Percentiles rank a stretch among this genome's conserved stretches.
Conservation (phyloP, 2,888 invertebrate species). For the Dione juno region DNA sequence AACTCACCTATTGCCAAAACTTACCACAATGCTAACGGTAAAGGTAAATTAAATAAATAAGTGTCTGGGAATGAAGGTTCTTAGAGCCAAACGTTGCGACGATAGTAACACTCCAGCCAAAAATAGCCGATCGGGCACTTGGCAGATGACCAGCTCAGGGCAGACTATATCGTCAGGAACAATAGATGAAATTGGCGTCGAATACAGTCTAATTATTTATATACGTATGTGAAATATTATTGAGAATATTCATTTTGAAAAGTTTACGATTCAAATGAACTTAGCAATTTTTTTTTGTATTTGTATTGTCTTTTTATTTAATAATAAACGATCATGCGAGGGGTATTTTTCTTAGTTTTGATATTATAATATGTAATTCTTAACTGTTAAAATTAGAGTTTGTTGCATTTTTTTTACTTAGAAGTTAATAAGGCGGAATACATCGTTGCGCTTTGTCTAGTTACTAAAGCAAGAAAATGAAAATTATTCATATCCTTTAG, state of each 20-base stretch:
- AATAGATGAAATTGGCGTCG: constrained; percentile 50
- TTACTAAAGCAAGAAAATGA: no score
- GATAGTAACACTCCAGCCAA: constrained; percentile 48
- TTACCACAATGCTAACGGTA: not conserved
- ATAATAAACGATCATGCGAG: not conserved
- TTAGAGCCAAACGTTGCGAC: constrained; percentile 45
- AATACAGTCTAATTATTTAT: constrained; percentile 41
- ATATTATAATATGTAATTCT: no score
- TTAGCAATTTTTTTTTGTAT: not conserved
- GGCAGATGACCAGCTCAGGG: constrained; percentile 50
- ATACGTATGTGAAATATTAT: constrained; percentile 19
- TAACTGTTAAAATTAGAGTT: no score
- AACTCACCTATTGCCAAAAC: not conserved
- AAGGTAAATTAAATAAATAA: constrained; percentile 16
- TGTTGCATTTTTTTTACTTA: no score
- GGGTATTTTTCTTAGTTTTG: not conserved
- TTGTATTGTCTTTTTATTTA: not conserved
- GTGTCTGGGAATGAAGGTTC: constrained; percentile 36
- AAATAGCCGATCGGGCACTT: constrained; percentile 51
- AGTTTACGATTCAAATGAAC: not conserved
- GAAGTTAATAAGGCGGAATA: no score
- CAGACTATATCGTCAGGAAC: constrained; percentile 49
- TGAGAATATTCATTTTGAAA: not conserved
- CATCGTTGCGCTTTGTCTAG: no score
- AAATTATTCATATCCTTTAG: no score